Evolutionary conservation across 2,113 vertebrate genomes (phyloP).

Genomic region (Cheirogaleus medius): DNA sequence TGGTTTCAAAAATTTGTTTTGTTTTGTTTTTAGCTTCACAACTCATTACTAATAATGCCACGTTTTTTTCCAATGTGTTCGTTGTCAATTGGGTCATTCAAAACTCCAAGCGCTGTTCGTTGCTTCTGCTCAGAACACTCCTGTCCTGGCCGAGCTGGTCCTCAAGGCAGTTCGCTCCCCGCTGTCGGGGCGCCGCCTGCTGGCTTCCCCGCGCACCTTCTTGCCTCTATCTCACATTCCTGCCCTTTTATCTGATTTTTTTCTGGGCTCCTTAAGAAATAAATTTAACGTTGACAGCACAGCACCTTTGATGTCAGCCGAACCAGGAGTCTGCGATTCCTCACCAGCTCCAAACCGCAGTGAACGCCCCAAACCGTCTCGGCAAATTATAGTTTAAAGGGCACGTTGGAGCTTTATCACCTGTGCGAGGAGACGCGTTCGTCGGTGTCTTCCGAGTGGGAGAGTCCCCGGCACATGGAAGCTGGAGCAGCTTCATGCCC

Average conservation of each 20-base stretch:
- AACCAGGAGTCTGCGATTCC: slow-evolving; percentile 9
- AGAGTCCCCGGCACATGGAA: neutral
- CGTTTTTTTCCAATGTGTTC: fast-evolving
- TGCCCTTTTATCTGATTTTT: neutral
- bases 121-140: fast-evolving
- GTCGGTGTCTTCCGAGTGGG: neutral
- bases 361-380: slow-evolving; percentile 23
- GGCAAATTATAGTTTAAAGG: neutral
- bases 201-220: fast-evolving
- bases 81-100: neutral
- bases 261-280: neutral
- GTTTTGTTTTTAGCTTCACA: neutral
- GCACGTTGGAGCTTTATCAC: fast-evolving
- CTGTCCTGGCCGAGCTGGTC: too few relatives aligned
- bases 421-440: neutral
- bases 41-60: neutral
- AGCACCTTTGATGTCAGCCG: slow-evolving; percentile 53
- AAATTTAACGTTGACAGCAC: neutral
- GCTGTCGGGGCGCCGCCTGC: fast-evolving
- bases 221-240: neutral
- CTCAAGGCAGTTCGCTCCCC: too few relatives aligned
- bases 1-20: neutral
- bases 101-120: too few relatives aligned
- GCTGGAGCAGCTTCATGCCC: neutral
- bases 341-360: neutral